A percentile compares a stretch with the other conserved stretches of the same genome.
Evolutionary conservation across 2,113 vertebrate genomes (phyloP).

Genomic region (Pluvialis apricaria): DNA sequence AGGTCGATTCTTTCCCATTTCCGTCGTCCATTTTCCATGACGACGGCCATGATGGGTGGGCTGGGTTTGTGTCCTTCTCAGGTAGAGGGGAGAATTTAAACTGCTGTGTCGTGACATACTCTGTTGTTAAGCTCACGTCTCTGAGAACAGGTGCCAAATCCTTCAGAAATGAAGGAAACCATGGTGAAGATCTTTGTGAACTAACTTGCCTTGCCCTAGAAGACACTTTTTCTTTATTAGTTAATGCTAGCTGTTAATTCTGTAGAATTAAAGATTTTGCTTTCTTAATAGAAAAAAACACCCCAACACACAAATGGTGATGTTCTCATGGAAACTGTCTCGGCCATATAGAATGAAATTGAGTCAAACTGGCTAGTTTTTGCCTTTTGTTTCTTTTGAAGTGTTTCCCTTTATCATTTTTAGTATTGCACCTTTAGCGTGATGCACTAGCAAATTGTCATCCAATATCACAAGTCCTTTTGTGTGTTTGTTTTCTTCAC

Average conservation of each 20-base stretch:
- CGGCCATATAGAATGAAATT: neutral
- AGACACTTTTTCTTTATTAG: neutral
- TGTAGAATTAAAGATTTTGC: neutral
- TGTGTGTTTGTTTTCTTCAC: fast-evolving
- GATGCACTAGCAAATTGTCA: neutral
- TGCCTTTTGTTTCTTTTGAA: neutral
- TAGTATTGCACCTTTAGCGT: neutral
- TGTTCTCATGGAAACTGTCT: neutral
- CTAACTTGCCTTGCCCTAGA: neutral
- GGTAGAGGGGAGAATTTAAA: neutral
- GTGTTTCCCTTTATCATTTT: neutral
- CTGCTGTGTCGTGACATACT: neutral
- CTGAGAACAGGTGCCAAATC: neutral
- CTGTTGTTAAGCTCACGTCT: neutral
- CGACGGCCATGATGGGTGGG: neutral
- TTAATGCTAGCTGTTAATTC: neutral
- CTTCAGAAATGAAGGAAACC: neutral
- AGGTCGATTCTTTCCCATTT: neutral
- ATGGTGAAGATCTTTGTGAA: neutral
- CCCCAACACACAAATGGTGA: neutral
- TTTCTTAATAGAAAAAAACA: neutral
- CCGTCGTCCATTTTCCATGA: no score
- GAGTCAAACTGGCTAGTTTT: neutral
- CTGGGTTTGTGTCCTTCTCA: neutral
- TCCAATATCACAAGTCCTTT: neutral